These are phyloP conservation scores for Musca vetustissima DNA, from an alignment of 1,140 invertebrate genomes.

Conservation along the genomic window DNA sequence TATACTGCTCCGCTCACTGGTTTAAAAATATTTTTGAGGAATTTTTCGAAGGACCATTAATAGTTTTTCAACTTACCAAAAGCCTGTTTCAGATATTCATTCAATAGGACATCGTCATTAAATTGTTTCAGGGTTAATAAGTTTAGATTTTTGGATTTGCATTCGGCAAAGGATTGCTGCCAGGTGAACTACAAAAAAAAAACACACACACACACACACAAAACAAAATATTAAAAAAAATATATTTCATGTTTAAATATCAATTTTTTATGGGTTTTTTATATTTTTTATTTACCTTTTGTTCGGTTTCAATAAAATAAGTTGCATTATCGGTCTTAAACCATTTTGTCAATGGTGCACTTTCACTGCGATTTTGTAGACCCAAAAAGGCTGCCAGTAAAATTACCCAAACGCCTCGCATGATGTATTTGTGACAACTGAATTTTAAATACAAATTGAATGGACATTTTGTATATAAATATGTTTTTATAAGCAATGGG, in stretches of 20 bases:
- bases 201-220: no score
- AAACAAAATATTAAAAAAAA: no score
- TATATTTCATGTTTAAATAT: no score
- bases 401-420: not conserved
- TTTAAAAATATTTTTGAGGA: no score
- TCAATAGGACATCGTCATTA: not conserved
- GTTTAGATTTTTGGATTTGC: not conserved
- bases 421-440: not conserved
- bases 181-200: not conserved
- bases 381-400: not conserved
- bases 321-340: conserved; percentile 17
- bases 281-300: no score
- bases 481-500: no score
- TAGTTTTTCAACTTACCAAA: conserved; percentile 3
- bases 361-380: not conserved
- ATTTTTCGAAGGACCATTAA: no score
- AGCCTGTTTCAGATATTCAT: not conserved
- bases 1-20: no score
- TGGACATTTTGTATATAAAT: no score
- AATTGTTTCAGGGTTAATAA: not conserved
- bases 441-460: no score
- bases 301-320: not conserved
- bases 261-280: no score
- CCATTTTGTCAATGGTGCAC: conserved; percentile 8
- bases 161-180: conserved; percentile 2